Evolutionary conservation across 2,888 invertebrate species (phyloP).

Genomic region (Pyrrhia umbra): DNA sequence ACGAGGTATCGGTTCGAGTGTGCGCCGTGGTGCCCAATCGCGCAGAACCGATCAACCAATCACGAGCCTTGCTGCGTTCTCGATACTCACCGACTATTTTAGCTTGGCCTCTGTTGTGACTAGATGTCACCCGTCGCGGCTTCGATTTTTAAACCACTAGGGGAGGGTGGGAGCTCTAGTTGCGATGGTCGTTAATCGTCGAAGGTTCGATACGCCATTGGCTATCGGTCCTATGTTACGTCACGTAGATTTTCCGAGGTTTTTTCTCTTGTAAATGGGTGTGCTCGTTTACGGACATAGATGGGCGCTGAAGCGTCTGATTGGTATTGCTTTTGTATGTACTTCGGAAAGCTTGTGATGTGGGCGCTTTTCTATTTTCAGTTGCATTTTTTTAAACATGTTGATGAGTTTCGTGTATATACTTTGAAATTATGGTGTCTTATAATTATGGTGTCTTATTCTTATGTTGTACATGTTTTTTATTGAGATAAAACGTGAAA

Average conservation of each 20-base stretch:
- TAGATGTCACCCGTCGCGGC: conserved; percentile 17
- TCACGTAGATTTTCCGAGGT: conserved; percentile 87
- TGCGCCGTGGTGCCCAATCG: conserved; percentile 89
- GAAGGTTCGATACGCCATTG: conserved; percentile 88
- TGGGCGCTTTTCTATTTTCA: conserved; percentile 24
- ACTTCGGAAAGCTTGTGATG: conserved; percentile 34
- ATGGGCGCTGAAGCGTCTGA: conserved; percentile 63
- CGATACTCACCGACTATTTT: conserved; percentile 74
- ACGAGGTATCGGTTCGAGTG: conserved; percentile 89
- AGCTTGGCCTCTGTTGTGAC: conserved; percentile 55
- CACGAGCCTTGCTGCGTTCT: conserved; percentile 76
- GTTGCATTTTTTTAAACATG: conserved; percentile 23
- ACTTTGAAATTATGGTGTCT: not conserved
- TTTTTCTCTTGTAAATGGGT: conserved; percentile 78
- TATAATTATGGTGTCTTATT: not conserved
- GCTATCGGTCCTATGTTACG: conserved; percentile 80
- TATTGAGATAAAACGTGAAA: not conserved
- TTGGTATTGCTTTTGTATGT: conserved; percentile 65
- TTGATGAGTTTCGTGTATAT: not conserved
- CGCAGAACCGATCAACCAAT: conserved; percentile 91
- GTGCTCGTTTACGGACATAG: conserved; percentile 67
- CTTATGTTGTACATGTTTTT: not conserved
- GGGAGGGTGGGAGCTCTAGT: conserved; percentile 65
- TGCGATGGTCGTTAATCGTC: conserved; percentile 59
- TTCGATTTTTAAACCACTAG: conserved; percentile 30